Conservation (phyloP, 2,113 vertebrate species). For the Piaya cayana region DNA sequence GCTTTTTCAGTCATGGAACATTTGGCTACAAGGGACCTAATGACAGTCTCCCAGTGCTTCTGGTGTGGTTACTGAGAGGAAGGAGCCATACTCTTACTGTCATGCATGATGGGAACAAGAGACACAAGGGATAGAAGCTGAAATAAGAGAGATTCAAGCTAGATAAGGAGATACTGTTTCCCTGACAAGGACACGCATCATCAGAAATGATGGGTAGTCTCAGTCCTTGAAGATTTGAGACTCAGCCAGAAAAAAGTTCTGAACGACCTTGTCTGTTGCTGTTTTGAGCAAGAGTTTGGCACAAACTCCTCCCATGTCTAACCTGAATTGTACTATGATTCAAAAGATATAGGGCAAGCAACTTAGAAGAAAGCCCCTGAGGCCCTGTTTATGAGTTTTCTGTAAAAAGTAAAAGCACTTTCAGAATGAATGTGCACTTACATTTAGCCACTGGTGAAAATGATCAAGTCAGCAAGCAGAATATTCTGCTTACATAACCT, state of each 20-base stretch:
- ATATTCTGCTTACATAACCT: neutral
- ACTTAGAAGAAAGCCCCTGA: neutral
- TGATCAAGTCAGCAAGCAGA: neutral
- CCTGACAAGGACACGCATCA: neutral
- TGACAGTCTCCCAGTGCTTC: fast-evolving
- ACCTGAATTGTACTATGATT: neutral
- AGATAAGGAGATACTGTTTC: neutral
- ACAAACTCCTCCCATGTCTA: neutral
- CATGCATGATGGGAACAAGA: neutral
- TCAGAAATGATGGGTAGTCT: neutral
- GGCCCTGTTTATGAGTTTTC: neutral
- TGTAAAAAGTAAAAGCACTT: fast-evolving
- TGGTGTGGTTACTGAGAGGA: neutral
- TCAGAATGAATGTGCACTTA: neutral
- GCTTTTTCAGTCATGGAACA: neutral
- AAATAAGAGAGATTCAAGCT: neutral
- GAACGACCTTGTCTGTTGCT: no score
- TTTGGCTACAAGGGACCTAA: neutral
- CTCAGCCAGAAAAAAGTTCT: neutral
- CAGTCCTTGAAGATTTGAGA: neutral
- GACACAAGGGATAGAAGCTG: neutral
- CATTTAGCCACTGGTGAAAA: neutral
- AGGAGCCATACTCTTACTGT: neutral
- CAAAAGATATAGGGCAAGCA: neutral
- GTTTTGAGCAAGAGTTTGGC: neutral